These are phyloP conservation scores for Diadromus collaris DNA, from an alignment of 2,888 invertebrate genomes.

Conservation along the genomic window DNA sequence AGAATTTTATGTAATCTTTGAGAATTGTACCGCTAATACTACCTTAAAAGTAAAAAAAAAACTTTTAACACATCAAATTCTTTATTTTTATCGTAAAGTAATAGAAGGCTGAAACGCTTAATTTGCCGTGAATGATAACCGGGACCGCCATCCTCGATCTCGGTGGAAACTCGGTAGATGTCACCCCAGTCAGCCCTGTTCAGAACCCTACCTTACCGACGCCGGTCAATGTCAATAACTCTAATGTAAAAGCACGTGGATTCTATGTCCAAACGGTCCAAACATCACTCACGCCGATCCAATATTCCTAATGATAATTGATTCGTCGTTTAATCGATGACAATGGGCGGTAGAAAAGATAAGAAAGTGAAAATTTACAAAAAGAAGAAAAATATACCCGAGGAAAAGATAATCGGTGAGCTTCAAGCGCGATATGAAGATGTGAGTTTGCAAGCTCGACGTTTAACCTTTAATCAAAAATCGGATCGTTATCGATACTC, in stretches of 20 bases:
- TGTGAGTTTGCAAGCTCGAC: constrained; percentile 64
- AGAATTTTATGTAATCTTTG: no score
- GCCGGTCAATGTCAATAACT: not conserved
- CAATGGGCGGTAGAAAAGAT: constrained; percentile 53
- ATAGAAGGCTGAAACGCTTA: not conserved
- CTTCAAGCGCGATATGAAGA: constrained; percentile 70
- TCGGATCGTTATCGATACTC: not conserved
- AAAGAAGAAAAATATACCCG: constrained; percentile 69
- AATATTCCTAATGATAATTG: not conserved
- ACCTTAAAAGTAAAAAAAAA: no score
- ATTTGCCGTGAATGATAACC: not conserved
- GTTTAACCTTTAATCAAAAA: constrained; percentile 43
- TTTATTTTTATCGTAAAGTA: not conserved
- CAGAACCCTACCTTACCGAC: not conserved
- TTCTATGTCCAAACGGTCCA: not conserved
- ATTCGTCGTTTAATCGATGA: constrained; percentile 9
- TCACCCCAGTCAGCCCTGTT: not conserved
- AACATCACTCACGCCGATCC: constrained; percentile 1
- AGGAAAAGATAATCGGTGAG: constrained; percentile 70
- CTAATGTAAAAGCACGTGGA: not conserved
- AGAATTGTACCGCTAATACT: no score
- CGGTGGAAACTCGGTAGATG: not conserved
- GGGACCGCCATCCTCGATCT: not conserved
- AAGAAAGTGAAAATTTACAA: constrained; percentile 74
- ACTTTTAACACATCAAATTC: not conserved